Percentiles rank a stretch among this genome's conserved stretches.
Conservation (phyloP, 2,113 vertebrate genomes). For the Lutjanus erythropterus region DNA sequence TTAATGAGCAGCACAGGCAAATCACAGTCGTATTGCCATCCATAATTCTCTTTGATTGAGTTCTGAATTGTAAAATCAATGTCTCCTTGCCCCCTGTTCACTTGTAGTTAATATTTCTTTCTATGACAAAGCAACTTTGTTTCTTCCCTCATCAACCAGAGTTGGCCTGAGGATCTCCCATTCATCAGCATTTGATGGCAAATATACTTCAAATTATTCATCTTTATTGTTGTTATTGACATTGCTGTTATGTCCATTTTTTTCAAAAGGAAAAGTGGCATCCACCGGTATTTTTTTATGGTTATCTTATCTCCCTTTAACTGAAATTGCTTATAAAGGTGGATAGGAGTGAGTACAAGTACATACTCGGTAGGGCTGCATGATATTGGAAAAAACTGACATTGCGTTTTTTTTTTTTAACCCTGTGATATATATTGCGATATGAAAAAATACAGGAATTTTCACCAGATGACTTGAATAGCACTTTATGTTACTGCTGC, state of each 20-base stretch:
- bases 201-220: constrained; percentile 59
- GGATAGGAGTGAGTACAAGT: no score
- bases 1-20: constrained; percentile 75
- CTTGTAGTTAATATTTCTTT: constrained; percentile 79
- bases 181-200: constrained; percentile 47
- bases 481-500: no score
- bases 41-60: constrained; percentile 83
- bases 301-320: constrained; percentile 32
- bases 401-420: no score
- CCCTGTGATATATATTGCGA: no score
- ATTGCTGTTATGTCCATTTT: constrained; percentile 48
- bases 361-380: no score
- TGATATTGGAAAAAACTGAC: no score
- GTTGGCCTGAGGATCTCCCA: constrained; percentile 57
- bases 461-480: no score
- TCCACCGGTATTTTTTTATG: constrained; percentile 1
- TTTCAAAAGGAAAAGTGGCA: constrained; percentile 7
- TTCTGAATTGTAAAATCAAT: constrained; percentile 82
- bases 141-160: constrained; percentile 65
- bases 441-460: no score
- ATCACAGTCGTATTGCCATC: constrained; percentile 64
- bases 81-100: constrained; percentile 62
- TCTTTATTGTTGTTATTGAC: constrained; percentile 73
- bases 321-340: background rate
- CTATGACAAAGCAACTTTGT: constrained; percentile 71